These are phyloP conservation scores for Agrotis ipsilon DNA, from an alignment of 2,888 invertebrate genomes.

Conservation along the genomic window DNA sequence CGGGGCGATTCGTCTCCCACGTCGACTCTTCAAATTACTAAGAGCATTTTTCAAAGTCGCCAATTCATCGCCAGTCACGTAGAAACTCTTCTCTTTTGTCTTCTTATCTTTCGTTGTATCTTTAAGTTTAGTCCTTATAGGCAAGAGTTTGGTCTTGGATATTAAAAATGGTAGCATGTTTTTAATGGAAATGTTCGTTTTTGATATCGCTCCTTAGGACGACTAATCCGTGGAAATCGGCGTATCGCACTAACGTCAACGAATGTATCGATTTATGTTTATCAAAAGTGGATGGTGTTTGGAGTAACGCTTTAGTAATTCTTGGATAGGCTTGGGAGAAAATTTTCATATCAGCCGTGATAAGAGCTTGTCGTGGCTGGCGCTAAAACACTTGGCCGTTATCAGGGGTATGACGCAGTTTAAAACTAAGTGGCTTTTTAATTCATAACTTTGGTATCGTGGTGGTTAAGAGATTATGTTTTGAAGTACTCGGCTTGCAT, in stretches of 20 bases:
- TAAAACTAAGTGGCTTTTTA: slow-evolving; percentile 31
- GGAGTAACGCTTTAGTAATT: slow-evolving; percentile 60
- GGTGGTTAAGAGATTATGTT: neutral
- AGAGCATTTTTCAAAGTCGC: slow-evolving; percentile 65
- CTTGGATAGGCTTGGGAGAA: slow-evolving; percentile 43
- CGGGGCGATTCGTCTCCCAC: slow-evolving; percentile 71
- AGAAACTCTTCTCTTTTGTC: slow-evolving; percentile 74
- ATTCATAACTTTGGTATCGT: slow-evolving; percentile 21
- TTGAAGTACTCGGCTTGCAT: slow-evolving; percentile 4
- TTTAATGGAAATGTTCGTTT: slow-evolving; percentile 15
- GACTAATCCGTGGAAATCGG: slow-evolving; percentile 54
- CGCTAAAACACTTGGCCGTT: slow-evolving; percentile 30
- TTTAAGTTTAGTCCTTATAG: slow-evolving; percentile 70
- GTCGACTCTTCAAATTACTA: slow-evolving; percentile 70
- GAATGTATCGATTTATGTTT: slow-evolving; percentile 61
- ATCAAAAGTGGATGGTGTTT: slow-evolving; percentile 54
- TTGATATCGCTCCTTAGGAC: slow-evolving; percentile 11
- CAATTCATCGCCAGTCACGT: slow-evolving; percentile 77
- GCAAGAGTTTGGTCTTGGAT: slow-evolving; percentile 83
- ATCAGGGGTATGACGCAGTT: slow-evolving; percentile 30
- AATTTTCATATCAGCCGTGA: slow-evolving; percentile 54
- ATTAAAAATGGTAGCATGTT: slow-evolving; percentile 85
- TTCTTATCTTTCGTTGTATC: slow-evolving; percentile 70
- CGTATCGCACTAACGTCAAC: slow-evolving; percentile 53
- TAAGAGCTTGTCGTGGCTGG: slow-evolving; percentile 47